Conservation (phyloP, 2,797 vertebrate genomes). For the Eulemur rubriventer region DNA sequence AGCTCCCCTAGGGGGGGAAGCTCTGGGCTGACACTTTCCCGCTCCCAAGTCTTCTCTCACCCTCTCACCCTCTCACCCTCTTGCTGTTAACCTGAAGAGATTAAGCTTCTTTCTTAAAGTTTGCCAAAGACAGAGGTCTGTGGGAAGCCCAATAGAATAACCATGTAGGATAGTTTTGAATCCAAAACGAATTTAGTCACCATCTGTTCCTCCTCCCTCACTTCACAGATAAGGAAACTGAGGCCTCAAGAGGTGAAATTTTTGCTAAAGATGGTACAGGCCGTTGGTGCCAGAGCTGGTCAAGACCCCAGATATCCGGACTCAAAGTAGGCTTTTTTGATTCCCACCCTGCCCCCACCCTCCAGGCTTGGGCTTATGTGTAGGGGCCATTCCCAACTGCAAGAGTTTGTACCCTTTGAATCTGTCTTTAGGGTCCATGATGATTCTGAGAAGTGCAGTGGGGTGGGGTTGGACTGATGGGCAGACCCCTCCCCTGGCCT, state of each 20-base stretch:
- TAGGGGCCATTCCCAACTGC: accelerated
- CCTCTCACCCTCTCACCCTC: not conserved
- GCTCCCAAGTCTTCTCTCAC: not conserved
- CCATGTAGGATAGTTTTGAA: not conserved
- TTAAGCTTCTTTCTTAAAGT: not conserved
- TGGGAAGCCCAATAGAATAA: not conserved
- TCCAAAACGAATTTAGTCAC: not conserved
- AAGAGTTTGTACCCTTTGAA: not conserved
- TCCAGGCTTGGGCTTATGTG: not conserved
- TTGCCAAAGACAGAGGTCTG: not conserved
- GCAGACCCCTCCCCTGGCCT: not conserved
- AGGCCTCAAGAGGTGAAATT: not conserved
- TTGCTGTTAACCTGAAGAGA: not conserved
- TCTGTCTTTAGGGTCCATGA: not conserved
- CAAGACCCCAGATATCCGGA: not conserved
- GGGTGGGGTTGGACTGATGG: not conserved
- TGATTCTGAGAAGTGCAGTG: not conserved
- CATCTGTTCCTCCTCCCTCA: not conserved
- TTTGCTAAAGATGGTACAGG: not conserved
- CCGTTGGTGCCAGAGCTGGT: not conserved
- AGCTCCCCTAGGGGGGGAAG: not conserved
- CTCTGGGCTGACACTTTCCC: not conserved
- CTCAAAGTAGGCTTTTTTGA: not conserved
- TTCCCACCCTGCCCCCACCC: not conserved
- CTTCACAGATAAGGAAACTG: not conserved